Evolutionary conservation across 2,888 invertebrate species (phyloP).

Genomic region (Nasonovia ribisnigri): DNA sequence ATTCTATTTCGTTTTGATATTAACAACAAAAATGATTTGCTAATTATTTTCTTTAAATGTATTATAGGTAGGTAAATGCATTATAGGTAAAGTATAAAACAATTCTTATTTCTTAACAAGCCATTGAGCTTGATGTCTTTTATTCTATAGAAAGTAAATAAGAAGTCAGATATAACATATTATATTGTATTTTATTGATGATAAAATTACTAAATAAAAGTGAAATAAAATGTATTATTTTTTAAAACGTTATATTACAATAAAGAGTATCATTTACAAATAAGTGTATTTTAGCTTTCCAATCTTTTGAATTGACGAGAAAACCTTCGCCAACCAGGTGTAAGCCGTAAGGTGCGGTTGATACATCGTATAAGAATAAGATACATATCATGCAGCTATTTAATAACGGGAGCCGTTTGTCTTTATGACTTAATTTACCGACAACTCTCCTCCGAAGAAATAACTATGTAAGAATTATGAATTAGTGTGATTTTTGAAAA

Average conservation of each 20-base stretch:
- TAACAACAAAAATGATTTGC: neutral
- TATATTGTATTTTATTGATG: neutral
- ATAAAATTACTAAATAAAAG: slow-evolving; percentile 28
- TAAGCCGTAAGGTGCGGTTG: neutral
- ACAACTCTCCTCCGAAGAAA: neutral
- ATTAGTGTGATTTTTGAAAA: neutral
- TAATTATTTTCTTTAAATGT: neutral
- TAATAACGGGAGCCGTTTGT: neutral
- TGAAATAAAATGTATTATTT: slow-evolving; percentile 32
- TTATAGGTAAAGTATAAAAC: neutral
- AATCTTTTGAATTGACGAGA: slow-evolving; percentile 38
- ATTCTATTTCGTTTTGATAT: neutral
- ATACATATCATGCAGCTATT: neutral
- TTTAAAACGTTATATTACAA: neutral
- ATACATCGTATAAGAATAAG: neutral
- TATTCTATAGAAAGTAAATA: slow-evolving; percentile 34
- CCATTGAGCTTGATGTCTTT: neutral
- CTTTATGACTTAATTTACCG: neutral
- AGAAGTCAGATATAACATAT: neutral
- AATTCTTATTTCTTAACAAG: neutral
- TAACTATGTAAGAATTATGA: neutral
- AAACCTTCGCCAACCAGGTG: neutral
- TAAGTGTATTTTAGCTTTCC: slow-evolving; percentile 25
- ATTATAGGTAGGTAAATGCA: neutral
- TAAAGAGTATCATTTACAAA: neutral